Evolutionary conservation across 2,888 invertebrate genomes (phyloP).

Genomic region (Aporophyla nigra): DNA sequence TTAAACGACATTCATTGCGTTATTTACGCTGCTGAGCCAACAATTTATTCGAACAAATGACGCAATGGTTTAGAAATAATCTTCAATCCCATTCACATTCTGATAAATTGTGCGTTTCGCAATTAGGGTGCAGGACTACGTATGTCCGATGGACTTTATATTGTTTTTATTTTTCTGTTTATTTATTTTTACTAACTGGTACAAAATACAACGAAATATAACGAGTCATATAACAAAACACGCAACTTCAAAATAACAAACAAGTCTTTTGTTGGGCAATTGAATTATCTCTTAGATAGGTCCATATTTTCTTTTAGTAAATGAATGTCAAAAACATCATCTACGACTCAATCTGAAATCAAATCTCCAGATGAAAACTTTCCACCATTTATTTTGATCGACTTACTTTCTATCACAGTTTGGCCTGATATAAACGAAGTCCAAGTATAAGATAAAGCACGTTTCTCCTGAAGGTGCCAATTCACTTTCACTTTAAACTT

Average conservation of each 20-base stretch:
- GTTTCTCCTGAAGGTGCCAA: slow-evolving; percentile 35
- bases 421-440: slow-evolving; percentile 17
- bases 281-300: background rate
- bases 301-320: background rate
- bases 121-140: too few species aligned
- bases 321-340: background rate
- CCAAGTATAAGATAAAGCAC: slow-evolving; percentile 41
- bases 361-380: slow-evolving; percentile 41
- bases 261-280: background rate
- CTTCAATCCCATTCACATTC: too few species aligned
- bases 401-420: slow-evolving; percentile 10
- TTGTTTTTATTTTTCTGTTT: too few species aligned
- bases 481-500: slow-evolving; percentile 59
- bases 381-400: slow-evolving; percentile 19
- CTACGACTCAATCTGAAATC: slow-evolving; percentile 29
- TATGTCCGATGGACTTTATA: too few species aligned
- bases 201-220: too few species aligned
- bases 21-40: too few species aligned
- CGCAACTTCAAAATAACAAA: background rate
- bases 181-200: too few species aligned
- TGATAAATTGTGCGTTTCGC: too few species aligned
- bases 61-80: too few species aligned
- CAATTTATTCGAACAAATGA: too few species aligned
- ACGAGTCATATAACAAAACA: too few species aligned
- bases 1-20: too few species aligned